Evolutionary conservation across 2,113 vertebrate genomes (phyloP).

Genomic region (Jaculus jaculus): DNA sequence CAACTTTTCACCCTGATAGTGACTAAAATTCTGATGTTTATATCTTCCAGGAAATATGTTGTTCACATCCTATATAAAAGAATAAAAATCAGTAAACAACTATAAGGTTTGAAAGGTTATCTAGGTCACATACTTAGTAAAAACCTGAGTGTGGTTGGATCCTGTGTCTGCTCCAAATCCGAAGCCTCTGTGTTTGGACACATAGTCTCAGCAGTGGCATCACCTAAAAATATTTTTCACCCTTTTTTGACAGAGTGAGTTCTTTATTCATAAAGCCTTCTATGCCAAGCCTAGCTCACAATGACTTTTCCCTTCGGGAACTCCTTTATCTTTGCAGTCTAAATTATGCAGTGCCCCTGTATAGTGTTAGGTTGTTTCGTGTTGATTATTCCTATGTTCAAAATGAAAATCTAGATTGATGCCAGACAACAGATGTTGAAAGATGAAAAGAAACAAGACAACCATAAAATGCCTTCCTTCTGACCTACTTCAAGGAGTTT

Average conservation of each 20-base stretch:
- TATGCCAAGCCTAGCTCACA: too few relatives aligned
- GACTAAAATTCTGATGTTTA: not conserved
- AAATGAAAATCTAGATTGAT: too few relatives aligned
- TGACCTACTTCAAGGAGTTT: not conserved
- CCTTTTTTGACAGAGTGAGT: not conserved
- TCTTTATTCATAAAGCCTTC: not conserved
- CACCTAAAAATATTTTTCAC: not conserved
- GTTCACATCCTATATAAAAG: not conserved
- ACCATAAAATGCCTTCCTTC: not conserved
- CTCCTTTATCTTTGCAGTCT: not conserved
- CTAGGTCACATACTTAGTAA: not conserved
- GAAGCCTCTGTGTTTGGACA: not conserved
- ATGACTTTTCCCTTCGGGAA: too few relatives aligned
- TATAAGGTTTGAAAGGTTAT: not conserved
- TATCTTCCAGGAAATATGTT: not conserved
- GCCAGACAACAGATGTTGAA: not conserved
- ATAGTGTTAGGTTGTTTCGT: not conserved
- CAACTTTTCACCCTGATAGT: not conserved
- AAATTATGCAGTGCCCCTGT: not conserved
- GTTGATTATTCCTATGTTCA: not conserved
- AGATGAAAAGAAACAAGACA: not conserved
- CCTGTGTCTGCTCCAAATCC: not conserved
- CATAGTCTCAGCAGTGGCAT: not conserved
- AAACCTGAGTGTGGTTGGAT: not conserved
- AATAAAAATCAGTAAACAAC: not conserved